Evolutionary conservation across 2,113 vertebrate species (phyloP).

Genomic region (Psilopsiagon aymara): DNA sequence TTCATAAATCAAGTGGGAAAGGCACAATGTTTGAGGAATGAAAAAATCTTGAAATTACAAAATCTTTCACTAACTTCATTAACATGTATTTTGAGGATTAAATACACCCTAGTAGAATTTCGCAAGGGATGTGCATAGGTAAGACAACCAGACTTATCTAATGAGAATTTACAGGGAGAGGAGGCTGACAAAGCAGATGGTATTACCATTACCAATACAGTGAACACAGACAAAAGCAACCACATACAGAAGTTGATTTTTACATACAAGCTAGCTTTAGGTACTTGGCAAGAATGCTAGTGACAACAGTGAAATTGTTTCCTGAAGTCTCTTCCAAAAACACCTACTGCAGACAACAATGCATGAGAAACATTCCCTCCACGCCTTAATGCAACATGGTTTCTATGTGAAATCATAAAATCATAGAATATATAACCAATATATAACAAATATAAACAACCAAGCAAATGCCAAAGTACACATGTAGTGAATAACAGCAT

Average conservation of each 20-base stretch:
- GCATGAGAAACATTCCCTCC: not conserved
- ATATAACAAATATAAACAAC: not conserved
- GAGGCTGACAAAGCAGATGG: not conserved
- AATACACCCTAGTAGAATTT: not conserved
- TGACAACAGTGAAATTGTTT: not conserved
- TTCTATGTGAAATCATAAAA: not conserved
- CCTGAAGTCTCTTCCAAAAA: not conserved
- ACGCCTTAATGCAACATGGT: not conserved
- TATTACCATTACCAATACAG: not conserved
- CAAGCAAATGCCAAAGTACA: not conserved
- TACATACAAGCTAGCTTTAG: not conserved
- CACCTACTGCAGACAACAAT: not conserved
- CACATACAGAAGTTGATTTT: not conserved
- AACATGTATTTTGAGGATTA: not conserved
- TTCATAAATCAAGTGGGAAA: not conserved
- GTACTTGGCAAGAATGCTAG: not conserved
- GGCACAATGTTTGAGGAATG: not conserved
- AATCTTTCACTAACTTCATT: not conserved
- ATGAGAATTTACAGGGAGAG: not conserved
- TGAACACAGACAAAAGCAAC: not conserved
- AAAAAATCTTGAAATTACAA: not conserved
- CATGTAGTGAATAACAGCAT: not conserved
- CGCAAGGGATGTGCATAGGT: not conserved
- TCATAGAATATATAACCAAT: too few species aligned
- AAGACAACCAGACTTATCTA: not conserved